Conservation (phyloP, 1,140 invertebrate genomes). For the Drosophila baimaii region DNA sequence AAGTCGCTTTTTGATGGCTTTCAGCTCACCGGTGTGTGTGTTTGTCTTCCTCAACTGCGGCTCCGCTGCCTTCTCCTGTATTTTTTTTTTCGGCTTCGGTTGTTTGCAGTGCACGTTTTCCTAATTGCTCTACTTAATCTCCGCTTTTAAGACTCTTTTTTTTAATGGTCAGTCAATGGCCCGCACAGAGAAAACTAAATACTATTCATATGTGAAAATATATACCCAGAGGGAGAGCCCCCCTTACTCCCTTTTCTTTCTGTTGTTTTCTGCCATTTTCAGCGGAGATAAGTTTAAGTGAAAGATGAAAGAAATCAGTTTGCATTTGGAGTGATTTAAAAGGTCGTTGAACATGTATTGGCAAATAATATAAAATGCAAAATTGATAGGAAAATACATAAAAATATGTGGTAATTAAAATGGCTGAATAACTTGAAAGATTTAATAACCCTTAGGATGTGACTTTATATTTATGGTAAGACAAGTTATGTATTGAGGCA, state of each 20-base stretch:
- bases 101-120: slow-evolving; percentile 56
- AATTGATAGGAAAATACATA: neutral
- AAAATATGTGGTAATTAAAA: too few species aligned
- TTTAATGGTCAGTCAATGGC: slow-evolving; percentile 63
- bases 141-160: slow-evolving; percentile 52
- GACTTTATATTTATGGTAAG: neutral
- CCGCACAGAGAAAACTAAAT: slow-evolving; percentile 57
- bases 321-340: slow-evolving; percentile 1
- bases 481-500: neutral
- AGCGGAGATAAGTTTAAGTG: slow-evolving; percentile 21
- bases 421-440: neutral
- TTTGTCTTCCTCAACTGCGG: slow-evolving; percentile 33
- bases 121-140: slow-evolving; percentile 75
- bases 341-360: slow-evolving; percentile 1
- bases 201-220: slow-evolving; percentile 30
- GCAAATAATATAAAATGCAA: neutral
- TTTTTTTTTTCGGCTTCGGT: slow-evolving; percentile 25
- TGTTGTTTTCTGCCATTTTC: slow-evolving; percentile 9
- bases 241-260: slow-evolving; percentile 1
- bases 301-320: slow-evolving; percentile 33
- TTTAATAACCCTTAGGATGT: neutral
- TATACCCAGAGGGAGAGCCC: neutral
- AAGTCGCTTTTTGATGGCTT: slow-evolving; percentile 52
- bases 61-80: slow-evolving; percentile 3
- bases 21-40: slow-evolving; percentile 43